Conservation (phyloP, 2,113 vertebrate genomes). For the Ifrita kowaldi region DNA sequence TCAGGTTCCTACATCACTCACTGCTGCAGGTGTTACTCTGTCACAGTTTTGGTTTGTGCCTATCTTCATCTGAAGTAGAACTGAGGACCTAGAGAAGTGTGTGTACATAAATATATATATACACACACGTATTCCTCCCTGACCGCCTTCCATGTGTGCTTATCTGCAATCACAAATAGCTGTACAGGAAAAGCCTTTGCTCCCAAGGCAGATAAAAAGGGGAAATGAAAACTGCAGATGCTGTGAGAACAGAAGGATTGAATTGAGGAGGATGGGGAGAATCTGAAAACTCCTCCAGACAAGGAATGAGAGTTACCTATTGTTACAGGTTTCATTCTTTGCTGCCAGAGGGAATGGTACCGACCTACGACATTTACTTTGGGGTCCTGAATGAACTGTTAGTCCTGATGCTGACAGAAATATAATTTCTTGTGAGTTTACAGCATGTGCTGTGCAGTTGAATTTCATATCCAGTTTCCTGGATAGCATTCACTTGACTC, state of each 20-base stretch:
- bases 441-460: not conserved
- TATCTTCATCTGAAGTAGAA: not conserved
- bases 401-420: not conserved
- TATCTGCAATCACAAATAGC: not conserved
- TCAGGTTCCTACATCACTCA: not conserved
- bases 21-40: not conserved
- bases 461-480: not conserved
- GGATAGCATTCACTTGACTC: rapidly evolving
- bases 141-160: not conserved
- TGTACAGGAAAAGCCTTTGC: not conserved
- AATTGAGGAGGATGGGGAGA: not conserved
- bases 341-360: rapidly evolving
- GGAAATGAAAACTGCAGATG: not conserved
- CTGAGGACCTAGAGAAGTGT: not conserved
- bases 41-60: not conserved
- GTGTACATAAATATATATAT: not conserved
- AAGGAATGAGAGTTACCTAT: not conserved
- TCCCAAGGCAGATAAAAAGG: not conserved
- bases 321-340: not conserved
- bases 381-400: not conserved
- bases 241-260: not conserved
- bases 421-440: not conserved
- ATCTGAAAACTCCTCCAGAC: not conserved
- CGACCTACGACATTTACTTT: not conserved
- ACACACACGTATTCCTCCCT: not conserved